phyloP scores from a whole-genome alignment of 1,140 invertebrate species.

The Alviniconcha marisindica region DNA sequence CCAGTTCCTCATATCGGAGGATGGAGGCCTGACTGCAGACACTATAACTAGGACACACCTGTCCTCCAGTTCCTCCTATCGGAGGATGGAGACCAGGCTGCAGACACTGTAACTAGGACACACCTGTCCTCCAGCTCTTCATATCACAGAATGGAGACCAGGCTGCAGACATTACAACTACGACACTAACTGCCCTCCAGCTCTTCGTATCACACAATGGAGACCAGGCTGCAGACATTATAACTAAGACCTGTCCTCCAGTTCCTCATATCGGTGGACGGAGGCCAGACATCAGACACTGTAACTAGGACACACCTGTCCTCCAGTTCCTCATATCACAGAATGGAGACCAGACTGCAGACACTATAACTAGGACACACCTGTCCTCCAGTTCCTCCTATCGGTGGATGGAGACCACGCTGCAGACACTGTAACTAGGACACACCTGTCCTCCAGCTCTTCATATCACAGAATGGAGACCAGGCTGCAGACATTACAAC shows the following conservation, averaged over 20 bases:
- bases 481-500: too few species aligned
- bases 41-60: too few species aligned
- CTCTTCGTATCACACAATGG: too few species aligned
- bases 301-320: constrained; percentile 32
- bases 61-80: too few species aligned
- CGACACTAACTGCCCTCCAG: too few species aligned
- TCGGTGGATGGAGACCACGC: constrained; percentile 41
- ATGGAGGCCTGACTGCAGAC: constrained; percentile 43
- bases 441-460: constrained; percentile 37
- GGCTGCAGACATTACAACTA: too few species aligned
- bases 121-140: too few species aligned
- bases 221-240: too few species aligned
- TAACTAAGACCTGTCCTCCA: neutral
- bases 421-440: constrained; percentile 36
- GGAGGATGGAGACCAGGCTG: too few species aligned
- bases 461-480: too few species aligned
- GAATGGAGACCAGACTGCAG: constrained; percentile 42
- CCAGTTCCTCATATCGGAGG: constrained; percentile 39
- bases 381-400: constrained; percentile 44
- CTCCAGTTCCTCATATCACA: constrained; percentile 38
- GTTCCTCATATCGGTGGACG: neutral
- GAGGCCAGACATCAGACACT: neutral
- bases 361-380: constrained; percentile 8
- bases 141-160: too few species aligned
- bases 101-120: too few species aligned